A percentile compares a stretch with the other conserved stretches of the same genome.
These are phyloP conservation scores for Orchesella cincta DNA, from an alignment of 1,140 invertebrate species.

Conservation along the genomic window DNA sequence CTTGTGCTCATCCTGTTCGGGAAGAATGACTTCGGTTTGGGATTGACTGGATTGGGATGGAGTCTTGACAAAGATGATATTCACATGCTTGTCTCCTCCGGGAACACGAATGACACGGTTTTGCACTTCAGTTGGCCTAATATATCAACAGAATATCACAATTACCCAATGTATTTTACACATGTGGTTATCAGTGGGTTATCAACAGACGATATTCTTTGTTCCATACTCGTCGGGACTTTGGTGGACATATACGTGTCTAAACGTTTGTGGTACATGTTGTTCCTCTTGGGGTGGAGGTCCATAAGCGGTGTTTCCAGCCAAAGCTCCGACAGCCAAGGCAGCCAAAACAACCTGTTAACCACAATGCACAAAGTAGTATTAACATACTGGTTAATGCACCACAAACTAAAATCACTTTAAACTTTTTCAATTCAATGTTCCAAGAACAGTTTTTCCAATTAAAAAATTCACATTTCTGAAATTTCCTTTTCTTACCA, in stretches of 20 bases:
- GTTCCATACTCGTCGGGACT: conserved; percentile 31
- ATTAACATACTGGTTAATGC: too few relatives aligned
- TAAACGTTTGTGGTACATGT: conserved; percentile 7
- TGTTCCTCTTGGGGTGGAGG: neutral
- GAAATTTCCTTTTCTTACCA: neutral
- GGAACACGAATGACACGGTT: conserved; percentile 30
- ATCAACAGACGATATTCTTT: too few relatives aligned
- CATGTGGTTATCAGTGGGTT: too few relatives aligned
- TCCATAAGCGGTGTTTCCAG: neutral
- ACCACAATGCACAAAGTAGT: neutral
- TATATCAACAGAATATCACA: neutral
- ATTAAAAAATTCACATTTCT: neutral
- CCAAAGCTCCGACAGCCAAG: neutral
- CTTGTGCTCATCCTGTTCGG: conserved; percentile 40
- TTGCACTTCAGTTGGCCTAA: conserved; percentile 26
- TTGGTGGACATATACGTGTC: conserved; percentile 22
- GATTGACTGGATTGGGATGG: neutral
- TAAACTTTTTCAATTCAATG: too few relatives aligned
- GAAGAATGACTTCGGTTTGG: conserved; percentile 38
- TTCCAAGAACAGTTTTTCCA: too few relatives aligned
- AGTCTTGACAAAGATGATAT: conserved; percentile 39
- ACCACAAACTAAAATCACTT: too few relatives aligned
- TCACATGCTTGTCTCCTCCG: conserved; percentile 41
- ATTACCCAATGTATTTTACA: too few relatives aligned
- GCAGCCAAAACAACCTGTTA: neutral